These are phyloP conservation scores for Styela plicata DNA, from an alignment of 23 tunicate genomes.

Conservation along the genomic window DNA sequence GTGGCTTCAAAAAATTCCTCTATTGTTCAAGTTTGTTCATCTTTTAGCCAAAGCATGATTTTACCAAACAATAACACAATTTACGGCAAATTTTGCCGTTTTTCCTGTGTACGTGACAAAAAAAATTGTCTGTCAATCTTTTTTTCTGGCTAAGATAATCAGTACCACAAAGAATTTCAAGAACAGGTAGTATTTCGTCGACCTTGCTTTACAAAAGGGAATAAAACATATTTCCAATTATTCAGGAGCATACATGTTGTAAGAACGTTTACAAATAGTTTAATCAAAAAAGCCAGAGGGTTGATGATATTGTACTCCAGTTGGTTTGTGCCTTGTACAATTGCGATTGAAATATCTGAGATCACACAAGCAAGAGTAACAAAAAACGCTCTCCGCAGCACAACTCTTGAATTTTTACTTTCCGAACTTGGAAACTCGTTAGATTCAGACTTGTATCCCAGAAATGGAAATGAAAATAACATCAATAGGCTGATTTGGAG, in stretches of 20 bases:
- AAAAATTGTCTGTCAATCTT: too few species aligned
- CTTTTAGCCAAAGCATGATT: too few species aligned
- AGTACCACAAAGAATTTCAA: too few species aligned
- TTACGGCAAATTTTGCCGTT: too few species aligned
- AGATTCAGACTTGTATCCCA: not conserved
- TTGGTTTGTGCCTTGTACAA: not conserved
- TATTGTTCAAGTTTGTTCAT: too few species aligned
- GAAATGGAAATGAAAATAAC: not conserved
- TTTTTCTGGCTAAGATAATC: too few species aligned
- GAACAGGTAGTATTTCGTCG: too few species aligned
- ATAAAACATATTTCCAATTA: not conserved
- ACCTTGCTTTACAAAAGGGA: constrained; percentile 4
- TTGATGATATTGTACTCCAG: not conserved
- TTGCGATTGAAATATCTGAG: not conserved
- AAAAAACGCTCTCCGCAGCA: not conserved
- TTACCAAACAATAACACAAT: too few species aligned
- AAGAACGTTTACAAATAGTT: not conserved
- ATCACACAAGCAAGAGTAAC: not conserved
- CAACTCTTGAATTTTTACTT: not conserved
- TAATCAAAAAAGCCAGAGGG: not conserved
- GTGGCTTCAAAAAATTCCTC: too few species aligned
- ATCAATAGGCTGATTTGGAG: not conserved
- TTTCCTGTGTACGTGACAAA: too few species aligned
- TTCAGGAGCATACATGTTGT: not conserved
- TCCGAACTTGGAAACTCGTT: not conserved